phyloP scores from a whole-genome alignment of 2,113 vertebrate species.

The Syngnathoides biaculeatus region DNA sequence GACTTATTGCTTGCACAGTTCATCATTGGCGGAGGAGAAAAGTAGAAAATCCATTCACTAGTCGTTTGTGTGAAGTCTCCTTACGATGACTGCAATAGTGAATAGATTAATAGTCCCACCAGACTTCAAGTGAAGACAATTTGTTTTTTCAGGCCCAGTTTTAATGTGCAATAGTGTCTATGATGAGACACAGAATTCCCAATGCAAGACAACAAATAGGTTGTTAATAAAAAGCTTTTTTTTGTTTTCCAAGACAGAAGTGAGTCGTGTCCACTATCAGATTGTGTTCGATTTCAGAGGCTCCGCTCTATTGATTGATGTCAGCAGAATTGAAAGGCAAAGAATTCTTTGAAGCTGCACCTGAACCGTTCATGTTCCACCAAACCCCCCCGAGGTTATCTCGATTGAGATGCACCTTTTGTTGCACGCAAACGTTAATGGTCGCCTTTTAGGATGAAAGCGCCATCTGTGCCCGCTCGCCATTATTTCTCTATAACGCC shows the following conservation, averaged over 20 bases:
- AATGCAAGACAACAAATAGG: not conserved
- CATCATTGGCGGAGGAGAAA: not conserved
- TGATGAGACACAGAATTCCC: too few species aligned
- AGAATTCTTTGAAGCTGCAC: slow-evolving; percentile 58
- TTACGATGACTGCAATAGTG: not conserved
- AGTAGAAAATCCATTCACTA: not conserved
- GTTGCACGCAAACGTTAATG: slow-evolving; percentile 41
- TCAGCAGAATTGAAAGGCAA: slow-evolving; percentile 29
- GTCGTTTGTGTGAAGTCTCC: not conserved
- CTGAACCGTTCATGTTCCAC: slow-evolving; percentile 60
- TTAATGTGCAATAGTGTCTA: not conserved
- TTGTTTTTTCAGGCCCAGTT: not conserved
- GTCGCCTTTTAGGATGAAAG: slow-evolving; percentile 42
- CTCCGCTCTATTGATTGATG: slow-evolving; percentile 61
- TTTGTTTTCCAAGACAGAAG: not conserved
- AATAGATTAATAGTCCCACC: not conserved
- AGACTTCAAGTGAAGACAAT: not conserved
- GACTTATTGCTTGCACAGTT: not conserved
- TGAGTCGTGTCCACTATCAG: not conserved
- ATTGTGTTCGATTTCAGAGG: not conserved
- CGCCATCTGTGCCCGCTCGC: slow-evolving; percentile 13
- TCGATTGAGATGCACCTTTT: slow-evolving; percentile 30
- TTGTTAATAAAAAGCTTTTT: not conserved
- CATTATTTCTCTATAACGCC: slow-evolving; percentile 21
- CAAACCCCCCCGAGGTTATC: slow-evolving; percentile 39